These are phyloP conservation scores for Zaprionus kolodkinae DNA, from an alignment of 1,140 invertebrate species.

Conservation along the genomic window DNA sequence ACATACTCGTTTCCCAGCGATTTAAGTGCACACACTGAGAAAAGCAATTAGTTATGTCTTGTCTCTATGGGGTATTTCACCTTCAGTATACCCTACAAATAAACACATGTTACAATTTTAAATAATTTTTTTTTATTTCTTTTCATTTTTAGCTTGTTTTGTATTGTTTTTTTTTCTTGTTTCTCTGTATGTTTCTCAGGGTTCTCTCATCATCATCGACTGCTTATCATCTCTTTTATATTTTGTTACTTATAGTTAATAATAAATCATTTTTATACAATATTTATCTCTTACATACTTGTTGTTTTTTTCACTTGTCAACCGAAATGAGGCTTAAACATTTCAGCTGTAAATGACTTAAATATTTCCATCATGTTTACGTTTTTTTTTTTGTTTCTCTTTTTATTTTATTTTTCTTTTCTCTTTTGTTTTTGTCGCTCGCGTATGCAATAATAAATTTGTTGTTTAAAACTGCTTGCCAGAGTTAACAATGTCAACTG, in stretches of 20 bases:
- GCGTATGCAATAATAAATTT: slow-evolving; percentile 54
- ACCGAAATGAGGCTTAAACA: slow-evolving; percentile 53
- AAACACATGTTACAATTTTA: slow-evolving; percentile 26
- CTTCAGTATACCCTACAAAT: neutral
- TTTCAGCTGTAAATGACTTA: slow-evolving; percentile 60
- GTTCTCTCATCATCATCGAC: slow-evolving; percentile 57
- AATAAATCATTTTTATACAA: slow-evolving; percentile 82
- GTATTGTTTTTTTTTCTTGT: slow-evolving; percentile 47
- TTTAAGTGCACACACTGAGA: neutral
- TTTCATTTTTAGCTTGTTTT: slow-evolving; percentile 66
- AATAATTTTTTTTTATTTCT: slow-evolving; percentile 75
- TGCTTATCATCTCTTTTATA: slow-evolving; percentile 63
- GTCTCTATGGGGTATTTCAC: no score
- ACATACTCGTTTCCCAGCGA: slow-evolving; percentile 9
- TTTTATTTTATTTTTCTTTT: slow-evolving; percentile 3
- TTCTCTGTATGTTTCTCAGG: slow-evolving; percentile 55
- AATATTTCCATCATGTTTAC: slow-evolving; percentile 40
- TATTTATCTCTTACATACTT: slow-evolving; percentile 66
- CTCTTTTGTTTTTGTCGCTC: slow-evolving; percentile 52
- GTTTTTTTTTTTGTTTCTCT: slow-evolving; percentile 19
- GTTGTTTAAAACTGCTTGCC: slow-evolving; percentile 72
- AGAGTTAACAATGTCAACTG: slow-evolving; percentile 76
- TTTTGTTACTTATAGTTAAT: slow-evolving; percentile 73
- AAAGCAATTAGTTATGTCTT: neutral
- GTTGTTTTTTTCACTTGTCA: slow-evolving; percentile 44